Conservation (phyloP, 2,797 vertebrate genomes). For the Enteromius trimaculatus region DNA sequence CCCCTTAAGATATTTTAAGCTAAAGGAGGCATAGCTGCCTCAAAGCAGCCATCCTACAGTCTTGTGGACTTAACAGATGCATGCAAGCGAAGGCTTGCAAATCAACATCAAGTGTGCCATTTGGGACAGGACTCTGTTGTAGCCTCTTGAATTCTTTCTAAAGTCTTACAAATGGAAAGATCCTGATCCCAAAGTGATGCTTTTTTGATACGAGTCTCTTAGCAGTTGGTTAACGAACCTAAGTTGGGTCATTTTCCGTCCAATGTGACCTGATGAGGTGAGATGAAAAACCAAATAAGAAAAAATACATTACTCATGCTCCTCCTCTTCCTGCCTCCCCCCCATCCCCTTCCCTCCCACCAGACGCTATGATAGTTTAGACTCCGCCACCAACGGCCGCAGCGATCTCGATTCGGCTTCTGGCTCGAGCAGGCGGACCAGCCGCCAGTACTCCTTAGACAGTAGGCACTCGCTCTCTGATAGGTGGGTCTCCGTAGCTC, state of each 20-base stretch:
- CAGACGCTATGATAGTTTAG: slow-evolving; percentile 95
- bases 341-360: slow-evolving; percentile 77
- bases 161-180: slow-evolving; percentile 8
- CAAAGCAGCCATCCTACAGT: not conserved
- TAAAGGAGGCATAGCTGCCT: not conserved
- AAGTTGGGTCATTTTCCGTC: slow-evolving; percentile 31
- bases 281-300: slow-evolving; percentile 63
- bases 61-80: not conserved
- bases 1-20: not conserved
- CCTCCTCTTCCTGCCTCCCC: slow-evolving; percentile 77
- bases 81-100: not conserved
- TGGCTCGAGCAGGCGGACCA: slow-evolving; percentile 90
- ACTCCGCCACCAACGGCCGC: slow-evolving; percentile 91
- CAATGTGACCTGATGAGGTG: slow-evolving; percentile 41
- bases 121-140: slow-evolving; percentile 22
- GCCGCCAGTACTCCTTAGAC: slow-evolving; percentile 92
- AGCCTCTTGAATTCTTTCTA: not conserved
- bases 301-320: slow-evolving; percentile 78
- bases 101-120: not conserved
- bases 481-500: slow-evolving; percentile 83
- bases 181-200: slow-evolving; percentile 21
- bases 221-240: slow-evolving; percentile 54
- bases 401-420: slow-evolving; percentile 95
- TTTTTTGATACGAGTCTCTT: slow-evolving; percentile 56
- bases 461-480: slow-evolving; percentile 91